Evolutionary conservation across 2,797 vertebrate species (phyloP).

Genomic region (Distichodus sexfasciatus): DNA sequence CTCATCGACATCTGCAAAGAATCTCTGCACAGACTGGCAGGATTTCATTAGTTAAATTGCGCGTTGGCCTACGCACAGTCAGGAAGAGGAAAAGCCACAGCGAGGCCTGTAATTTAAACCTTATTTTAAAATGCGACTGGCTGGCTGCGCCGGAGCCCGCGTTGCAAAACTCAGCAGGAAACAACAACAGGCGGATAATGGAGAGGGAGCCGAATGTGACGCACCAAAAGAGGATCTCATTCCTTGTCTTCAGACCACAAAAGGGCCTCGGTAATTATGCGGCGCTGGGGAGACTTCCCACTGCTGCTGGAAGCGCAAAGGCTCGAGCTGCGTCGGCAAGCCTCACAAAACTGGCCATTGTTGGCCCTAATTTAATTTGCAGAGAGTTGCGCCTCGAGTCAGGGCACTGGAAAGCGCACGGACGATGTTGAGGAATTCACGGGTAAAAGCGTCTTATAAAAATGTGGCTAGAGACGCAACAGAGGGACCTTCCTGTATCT

Average conservation of each 20-base stretch:
- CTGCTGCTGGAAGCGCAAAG: conserved; percentile 39
- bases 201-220: conserved; percentile 49
- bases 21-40: conserved; percentile 97
- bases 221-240: conserved; percentile 47
- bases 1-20: conserved; percentile 96
- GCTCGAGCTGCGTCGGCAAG: conserved; percentile 39
- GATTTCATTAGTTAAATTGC: conserved; percentile 99
- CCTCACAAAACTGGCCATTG: conserved; percentile 57
- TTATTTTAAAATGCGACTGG: conserved; percentile 92
- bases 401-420: conserved; percentile 40
- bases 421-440: conserved; percentile 21
- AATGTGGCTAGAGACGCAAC: conserved; percentile 10
- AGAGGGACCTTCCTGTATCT: background rate
- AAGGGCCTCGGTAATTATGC: conserved; percentile 50
- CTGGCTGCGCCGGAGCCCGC: conserved; percentile 70
- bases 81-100: conserved; percentile 94
- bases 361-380: conserved; percentile 63
- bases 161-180: conserved; percentile 54
- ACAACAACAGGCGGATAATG: conserved; percentile 50
- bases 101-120: conserved; percentile 98
- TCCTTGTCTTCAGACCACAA: conserved; percentile 42
- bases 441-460: conserved; percentile 20
- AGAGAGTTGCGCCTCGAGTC: conserved; percentile 49
- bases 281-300: conserved; percentile 56
- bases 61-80: conserved; percentile 97